Conservation (phyloP, 2,797 vertebrate genomes). For the Sebastes goodei region DNA sequence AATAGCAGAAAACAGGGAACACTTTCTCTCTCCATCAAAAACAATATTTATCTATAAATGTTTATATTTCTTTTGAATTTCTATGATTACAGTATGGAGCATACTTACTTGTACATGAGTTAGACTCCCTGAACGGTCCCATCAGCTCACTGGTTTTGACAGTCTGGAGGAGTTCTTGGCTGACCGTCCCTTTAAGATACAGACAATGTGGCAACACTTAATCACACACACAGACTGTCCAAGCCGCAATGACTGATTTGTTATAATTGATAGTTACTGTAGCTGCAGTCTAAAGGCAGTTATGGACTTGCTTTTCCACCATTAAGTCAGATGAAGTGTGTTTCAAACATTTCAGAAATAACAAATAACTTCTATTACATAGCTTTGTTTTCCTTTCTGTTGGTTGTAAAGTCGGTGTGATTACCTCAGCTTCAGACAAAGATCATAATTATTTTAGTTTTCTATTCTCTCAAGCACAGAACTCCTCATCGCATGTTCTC, state of each 20-base stretch:
- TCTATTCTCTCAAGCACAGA: neutral
- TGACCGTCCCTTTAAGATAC: slow-evolving; percentile 72
- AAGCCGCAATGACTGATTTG: neutral
- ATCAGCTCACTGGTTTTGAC: slow-evolving; percentile 74
- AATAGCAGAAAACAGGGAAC: neutral
- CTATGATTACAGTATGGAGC: neutral
- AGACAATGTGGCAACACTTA: slow-evolving; percentile 14
- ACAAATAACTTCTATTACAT: neutral
- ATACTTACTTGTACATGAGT: slow-evolving; percentile 72
- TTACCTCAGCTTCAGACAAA: neutral
- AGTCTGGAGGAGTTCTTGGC: slow-evolving; percentile 40
- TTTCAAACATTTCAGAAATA: neutral
- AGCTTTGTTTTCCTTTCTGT: neutral
- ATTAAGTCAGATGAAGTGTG: neutral
- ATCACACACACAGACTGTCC: neutral
- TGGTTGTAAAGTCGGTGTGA: neutral
- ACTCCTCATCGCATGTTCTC: neutral
- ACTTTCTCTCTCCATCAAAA: neutral
- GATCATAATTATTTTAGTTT: neutral
- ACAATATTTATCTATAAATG: neutral
- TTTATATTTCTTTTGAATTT: neutral
- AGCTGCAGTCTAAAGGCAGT: neutral
- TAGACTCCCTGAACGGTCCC: slow-evolving; percentile 73
- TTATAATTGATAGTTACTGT: neutral
- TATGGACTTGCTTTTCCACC: neutral